These are phyloP conservation scores for Leptocoma aspasia DNA, from an alignment of 2,113 vertebrate genomes.

Conservation along the genomic window DNA sequence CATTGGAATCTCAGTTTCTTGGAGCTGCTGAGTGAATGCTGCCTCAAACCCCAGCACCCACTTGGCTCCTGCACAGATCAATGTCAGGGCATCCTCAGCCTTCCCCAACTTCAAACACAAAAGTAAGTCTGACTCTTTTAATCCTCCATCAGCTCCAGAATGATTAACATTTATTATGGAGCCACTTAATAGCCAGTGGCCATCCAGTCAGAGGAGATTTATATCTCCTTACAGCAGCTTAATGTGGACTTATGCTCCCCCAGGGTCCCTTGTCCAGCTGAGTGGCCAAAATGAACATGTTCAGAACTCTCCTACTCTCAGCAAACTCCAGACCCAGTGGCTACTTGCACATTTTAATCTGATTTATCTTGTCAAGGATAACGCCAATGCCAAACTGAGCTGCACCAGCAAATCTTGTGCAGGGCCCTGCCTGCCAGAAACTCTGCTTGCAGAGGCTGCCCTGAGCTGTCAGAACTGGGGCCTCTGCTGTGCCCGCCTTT, in stretches of 20 bases:
- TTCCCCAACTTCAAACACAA: not conserved
- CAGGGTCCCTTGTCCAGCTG: constrained; percentile 22
- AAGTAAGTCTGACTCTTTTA: constrained; percentile 11
- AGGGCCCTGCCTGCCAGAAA: not conserved
- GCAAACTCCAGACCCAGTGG: constrained; percentile 20
- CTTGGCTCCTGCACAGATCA: not conserved
- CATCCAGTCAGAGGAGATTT: constrained; percentile 60
- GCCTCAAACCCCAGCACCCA: not conserved
- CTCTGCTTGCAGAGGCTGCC: not conserved
- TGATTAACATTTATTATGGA: constrained; percentile 52
- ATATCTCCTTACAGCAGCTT: constrained; percentile 4
- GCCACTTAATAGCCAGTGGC: constrained; percentile 48
- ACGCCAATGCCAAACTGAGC: not conserved
- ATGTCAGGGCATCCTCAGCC: not conserved
- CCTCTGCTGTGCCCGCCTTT: not conserved
- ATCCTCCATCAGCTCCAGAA: constrained; percentile 1
- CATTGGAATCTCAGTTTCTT: fast-evolving
- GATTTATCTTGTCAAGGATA: constrained; percentile 19
- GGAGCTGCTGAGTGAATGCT: not conserved
- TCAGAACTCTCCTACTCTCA: not conserved
- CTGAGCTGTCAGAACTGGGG: not conserved
- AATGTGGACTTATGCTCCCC: constrained; percentile 34
- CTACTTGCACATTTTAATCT: constrained; percentile 4
- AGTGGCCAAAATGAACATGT: constrained; percentile 22
- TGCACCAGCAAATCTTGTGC: not conserved